Evolutionary conservation across 2,797 vertebrate genomes (phyloP).

Genomic region (Bradypus variegatus): DNA sequence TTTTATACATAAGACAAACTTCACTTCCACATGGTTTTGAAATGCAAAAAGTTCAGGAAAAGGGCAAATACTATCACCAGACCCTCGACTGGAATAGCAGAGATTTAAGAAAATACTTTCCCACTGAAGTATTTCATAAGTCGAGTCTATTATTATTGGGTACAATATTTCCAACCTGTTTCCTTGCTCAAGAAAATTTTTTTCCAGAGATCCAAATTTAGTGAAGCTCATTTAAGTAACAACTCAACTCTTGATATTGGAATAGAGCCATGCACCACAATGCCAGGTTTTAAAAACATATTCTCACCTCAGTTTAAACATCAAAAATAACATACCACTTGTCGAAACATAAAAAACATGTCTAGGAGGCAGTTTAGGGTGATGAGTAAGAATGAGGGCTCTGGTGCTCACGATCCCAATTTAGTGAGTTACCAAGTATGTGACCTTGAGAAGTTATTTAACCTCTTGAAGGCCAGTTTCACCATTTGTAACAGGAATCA

Average conservation of each 20-base stretch:
- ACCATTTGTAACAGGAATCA: neutral
- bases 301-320: neutral
- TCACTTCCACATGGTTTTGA: constrained; percentile 42
- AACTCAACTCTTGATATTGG: neutral
- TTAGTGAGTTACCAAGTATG: neutral
- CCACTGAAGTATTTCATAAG: constrained; percentile 46
- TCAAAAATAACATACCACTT: neutral
- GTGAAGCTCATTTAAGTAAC: neutral
- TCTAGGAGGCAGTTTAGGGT: neutral
- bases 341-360: neutral
- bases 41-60: constrained; percentile 47
- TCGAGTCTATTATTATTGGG: constrained; percentile 11
- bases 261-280: neutral
- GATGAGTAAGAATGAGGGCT: neutral
- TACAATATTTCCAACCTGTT: constrained; percentile 31
- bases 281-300: neutral
- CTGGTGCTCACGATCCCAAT: neutral
- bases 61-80: constrained; percentile 25
- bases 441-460: neutral
- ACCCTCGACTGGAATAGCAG: constrained; percentile 34
- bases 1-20: neutral
- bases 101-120: constrained; percentile 41
- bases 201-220: constrained; percentile 30
- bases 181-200: neutral
- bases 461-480: neutral